Conservation (phyloP, 2,797 vertebrate genomes). For the Sparidentex hasta region DNA sequence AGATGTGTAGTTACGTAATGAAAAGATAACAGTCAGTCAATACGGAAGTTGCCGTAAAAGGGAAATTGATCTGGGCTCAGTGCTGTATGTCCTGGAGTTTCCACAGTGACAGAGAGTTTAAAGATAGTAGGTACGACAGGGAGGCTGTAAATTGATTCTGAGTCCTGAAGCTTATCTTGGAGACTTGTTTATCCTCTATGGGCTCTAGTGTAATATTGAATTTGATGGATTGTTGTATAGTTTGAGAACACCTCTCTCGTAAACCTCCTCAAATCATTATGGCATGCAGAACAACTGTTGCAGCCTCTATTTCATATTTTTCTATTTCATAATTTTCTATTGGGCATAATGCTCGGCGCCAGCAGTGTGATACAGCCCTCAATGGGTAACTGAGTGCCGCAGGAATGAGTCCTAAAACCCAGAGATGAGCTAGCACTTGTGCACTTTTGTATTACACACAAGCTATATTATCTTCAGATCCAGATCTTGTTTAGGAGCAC, state of each 20-base stretch:
- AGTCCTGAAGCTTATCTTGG: slow-evolving; percentile 8
- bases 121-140: slow-evolving; percentile 20
- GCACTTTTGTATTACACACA: no score
- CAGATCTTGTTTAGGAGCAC: no score
- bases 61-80: slow-evolving; percentile 33
- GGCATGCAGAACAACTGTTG: neutral
- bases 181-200: slow-evolving; percentile 14
- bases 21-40: slow-evolving; percentile 14
- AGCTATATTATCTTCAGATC: no score
- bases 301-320: neutral
- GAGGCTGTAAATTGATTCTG: slow-evolving; percentile 41
- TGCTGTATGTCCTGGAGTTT: slow-evolving; percentile 16
- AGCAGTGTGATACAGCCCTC: neutral
- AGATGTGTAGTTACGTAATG: neutral
- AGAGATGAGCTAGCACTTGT: no score
- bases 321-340: neutral
- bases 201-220: slow-evolving; percentile 16
- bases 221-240: neutral
- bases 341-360: neutral
- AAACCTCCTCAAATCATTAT: neutral
- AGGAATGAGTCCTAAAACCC: no score
- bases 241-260: neutral
- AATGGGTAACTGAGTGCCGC: no score
- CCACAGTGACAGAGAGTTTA: slow-evolving; percentile 19
- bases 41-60: slow-evolving; percentile 26